These are phyloP conservation scores for Pyrrhia umbra DNA, from an alignment of 2,888 invertebrate species.

Conservation along the genomic window DNA sequence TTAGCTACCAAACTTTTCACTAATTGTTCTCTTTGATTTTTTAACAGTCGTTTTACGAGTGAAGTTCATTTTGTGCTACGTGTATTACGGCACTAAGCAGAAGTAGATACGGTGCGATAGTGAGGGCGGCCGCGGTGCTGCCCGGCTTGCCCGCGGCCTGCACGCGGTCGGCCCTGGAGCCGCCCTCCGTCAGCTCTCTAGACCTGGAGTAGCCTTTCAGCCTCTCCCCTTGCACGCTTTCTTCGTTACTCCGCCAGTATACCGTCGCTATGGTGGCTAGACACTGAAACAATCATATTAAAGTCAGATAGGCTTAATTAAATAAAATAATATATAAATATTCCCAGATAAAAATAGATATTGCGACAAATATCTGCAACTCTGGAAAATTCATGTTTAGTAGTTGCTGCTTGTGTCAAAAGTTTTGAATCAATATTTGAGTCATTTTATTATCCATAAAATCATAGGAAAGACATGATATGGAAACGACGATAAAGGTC, in stretches of 20 bases:
- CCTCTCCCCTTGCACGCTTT: conserved; percentile 95
- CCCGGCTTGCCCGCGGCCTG: conserved; percentile 90
- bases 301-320: conserved; percentile 5
- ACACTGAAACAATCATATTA: conserved; percentile 88
- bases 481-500: background rate
- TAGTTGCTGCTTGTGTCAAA: background rate
- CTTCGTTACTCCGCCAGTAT: conserved; percentile 96
- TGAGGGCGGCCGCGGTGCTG: conserved; percentile 64
- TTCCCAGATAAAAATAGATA: no score
- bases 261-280: conserved; percentile 96
- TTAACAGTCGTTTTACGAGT: conserved; percentile 51
- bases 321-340: no score
- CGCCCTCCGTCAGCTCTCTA: conserved; percentile 92
- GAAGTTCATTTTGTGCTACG: conserved; percentile 54
- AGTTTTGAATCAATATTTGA: background rate
- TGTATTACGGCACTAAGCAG: conserved; percentile 63
- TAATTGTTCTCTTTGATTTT: conserved; percentile 39
- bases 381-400: no score
- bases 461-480: no score
- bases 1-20: conserved; percentile 47
- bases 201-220: conserved; percentile 94
- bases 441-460: no score
- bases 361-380: background rate
- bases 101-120: conserved; percentile 62
- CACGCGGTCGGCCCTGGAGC: conserved; percentile 93